phyloP scores from a whole-genome alignment of 37 sponge, comb jelly and placozoan species.

The Ianthella basta region DNA sequence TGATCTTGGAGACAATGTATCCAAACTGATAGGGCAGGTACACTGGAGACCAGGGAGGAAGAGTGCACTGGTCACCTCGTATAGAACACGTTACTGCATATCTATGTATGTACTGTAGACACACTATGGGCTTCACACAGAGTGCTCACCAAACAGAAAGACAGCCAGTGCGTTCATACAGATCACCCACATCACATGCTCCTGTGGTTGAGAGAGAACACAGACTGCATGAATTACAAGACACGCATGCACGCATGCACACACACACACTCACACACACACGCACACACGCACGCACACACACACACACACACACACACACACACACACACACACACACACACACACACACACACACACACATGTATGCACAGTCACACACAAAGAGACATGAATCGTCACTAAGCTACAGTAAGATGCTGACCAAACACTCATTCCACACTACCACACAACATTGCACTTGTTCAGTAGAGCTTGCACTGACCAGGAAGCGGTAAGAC shows the following conservation, averaged over 20 bases:
- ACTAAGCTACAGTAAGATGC: constrained; percentile 5
- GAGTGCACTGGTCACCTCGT: neutral
- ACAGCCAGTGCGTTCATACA: constrained; percentile 66
- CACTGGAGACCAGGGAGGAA: constrained; percentile 35
- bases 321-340: neutral
- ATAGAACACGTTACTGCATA: neutral
- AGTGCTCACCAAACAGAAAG: constrained; percentile 73
- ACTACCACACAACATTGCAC: neutral
- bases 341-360: neutral
- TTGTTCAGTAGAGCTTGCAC: neutral
- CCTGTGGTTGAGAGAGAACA: constrained; percentile 46
- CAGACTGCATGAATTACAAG: neutral
- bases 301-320: neutral
- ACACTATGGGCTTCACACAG: neutral
- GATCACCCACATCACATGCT: constrained; percentile 90
- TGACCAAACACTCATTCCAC: neutral
- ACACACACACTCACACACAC: neutral
- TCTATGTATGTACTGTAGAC: neutral
- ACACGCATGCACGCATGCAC: neutral
- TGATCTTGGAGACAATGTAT: constrained; percentile 28
- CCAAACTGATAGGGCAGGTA: constrained; percentile 76
- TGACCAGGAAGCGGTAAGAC: constrained; percentile 79
- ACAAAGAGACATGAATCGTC: neutral
- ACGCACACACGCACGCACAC: neutral
- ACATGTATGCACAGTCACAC: neutral